Evolutionary conservation across 2,888 invertebrate species (phyloP).

Genomic region (Apocheima hispidaria): DNA sequence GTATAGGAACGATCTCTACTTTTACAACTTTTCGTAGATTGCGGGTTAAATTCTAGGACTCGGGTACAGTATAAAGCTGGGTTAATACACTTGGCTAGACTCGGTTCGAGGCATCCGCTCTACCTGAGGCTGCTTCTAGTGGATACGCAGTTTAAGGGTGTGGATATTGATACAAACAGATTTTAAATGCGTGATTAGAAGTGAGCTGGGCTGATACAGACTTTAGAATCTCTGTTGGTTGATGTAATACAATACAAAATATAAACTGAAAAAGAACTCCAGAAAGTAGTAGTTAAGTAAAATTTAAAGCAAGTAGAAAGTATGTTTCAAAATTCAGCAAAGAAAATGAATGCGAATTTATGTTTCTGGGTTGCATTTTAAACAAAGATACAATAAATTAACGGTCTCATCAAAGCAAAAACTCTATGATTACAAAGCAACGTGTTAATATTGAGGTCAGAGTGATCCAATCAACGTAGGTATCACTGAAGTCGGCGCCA

Average conservation of each 20-base stretch:
- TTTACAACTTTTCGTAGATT: too few relatives aligned
- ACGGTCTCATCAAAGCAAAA: neutral
- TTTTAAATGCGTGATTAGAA: too few relatives aligned
- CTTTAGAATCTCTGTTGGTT: neutral
- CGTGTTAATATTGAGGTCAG: neutral
- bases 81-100: too few relatives aligned
- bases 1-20: too few relatives aligned
- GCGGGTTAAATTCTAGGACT: too few relatives aligned
- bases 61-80: too few relatives aligned
- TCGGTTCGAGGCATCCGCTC: too few relatives aligned
- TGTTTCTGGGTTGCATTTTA: neutral
- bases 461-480: constrained; percentile 4
- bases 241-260: too few relatives aligned
- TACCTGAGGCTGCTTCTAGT: too few relatives aligned
- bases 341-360: neutral
- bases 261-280: neutral
- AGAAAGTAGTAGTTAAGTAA: neutral
- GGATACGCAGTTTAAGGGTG: too few relatives aligned
- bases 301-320: neutral
- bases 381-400: neutral
- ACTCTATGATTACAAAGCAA: constrained; percentile 1
- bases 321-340: neutral
- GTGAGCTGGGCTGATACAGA: too few relatives aligned
- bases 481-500: constrained; percentile 5
- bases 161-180: too few relatives aligned